These are phyloP conservation scores for Eutrigla gurnardus DNA, from an alignment of 2,797 vertebrate genomes.

Conservation along the genomic window DNA sequence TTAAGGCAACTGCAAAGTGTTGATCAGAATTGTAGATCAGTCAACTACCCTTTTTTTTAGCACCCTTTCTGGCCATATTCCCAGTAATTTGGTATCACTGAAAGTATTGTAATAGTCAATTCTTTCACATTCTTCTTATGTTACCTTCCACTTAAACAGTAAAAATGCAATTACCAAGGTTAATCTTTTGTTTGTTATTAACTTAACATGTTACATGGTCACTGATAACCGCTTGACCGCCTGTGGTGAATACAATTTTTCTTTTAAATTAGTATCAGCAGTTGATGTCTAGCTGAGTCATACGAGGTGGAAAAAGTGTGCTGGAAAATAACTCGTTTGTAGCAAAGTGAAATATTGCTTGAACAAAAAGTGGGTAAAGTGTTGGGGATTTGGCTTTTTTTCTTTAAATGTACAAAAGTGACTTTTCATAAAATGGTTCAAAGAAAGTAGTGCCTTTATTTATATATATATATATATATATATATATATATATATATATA, in stretches of 20 bases:
- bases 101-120: not conserved
- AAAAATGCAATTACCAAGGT: not conserved
- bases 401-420: conserved; percentile 39
- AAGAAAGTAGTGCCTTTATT: conserved; percentile 18
- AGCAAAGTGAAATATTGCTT: conserved; percentile 41
- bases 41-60: not conserved
- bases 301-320: conserved; percentile 29
- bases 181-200: not conserved
- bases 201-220: conserved; percentile 7
- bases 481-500: too few species aligned
- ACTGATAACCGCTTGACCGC: conserved; percentile 1
- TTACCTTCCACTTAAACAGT: not conserved
- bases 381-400: conserved; percentile 32
- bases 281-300: conserved; percentile 32
- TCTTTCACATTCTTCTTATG: not conserved
- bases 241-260: conserved; percentile 11
- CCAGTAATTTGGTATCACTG: not conserved
- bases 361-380: conserved; percentile 35
- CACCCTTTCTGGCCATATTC: not conserved
- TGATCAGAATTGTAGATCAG: not conserved
- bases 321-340: conserved; percentile 40
- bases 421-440: conserved; percentile 53
- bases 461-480: too few species aligned
- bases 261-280: conserved; percentile 13
- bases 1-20: not conserved